Base-by-base conservation (phyloP, 2,797 vertebrate species). In the Phylloscopus collybita region DNA sequence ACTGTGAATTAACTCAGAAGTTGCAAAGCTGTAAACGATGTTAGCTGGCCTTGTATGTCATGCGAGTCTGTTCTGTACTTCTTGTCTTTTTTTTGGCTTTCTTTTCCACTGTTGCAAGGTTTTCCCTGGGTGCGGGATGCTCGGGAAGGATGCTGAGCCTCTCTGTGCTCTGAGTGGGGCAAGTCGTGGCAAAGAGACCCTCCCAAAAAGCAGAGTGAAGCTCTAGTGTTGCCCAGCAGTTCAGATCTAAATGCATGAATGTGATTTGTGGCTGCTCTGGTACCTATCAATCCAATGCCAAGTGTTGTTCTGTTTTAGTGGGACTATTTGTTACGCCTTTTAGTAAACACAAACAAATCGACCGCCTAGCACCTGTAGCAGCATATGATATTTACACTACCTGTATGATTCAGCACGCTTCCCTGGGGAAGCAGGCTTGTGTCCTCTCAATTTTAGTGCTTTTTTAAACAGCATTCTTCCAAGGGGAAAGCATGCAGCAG, bases 291-390 rank as follows among this genome's bases (percentile, higher is more conserved):
- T 94, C 84, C 87, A 81, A 7, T 76, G 91, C 97, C 96, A 96
- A 92, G 75, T 92, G 92, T 80, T 97, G 89, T 97, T 98, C 89
- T 90, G 90, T 93, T 97, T 97, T 94, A 96, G 49, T 92, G 88
- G 95, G 96, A 95, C 97, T 98, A 81, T 97, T 97, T 98, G 97
- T 98, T 93, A 86, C 96, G 74, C 83, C 95, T 97, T 97, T 97
- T 88, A 62, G 96, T 98, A 97, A 98, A 97, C 93, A 98, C 91
- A 97, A 98, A 97, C 97, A 98, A 96, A 96, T 92, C 96, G 92
- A 96, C 79, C 0, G 95, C 94, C 84, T 93, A 89, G 96, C 97
- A 97, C 97, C 97, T 97, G 97, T 94, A 94, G 95, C 95, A 94
- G 95, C 97, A 96, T 82, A 73, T 98, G 97, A 89, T 96, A 97